Evolutionary conservation across 1,140 invertebrate genomes (phyloP).

Genomic region (Bicyclus anynana): DNA sequence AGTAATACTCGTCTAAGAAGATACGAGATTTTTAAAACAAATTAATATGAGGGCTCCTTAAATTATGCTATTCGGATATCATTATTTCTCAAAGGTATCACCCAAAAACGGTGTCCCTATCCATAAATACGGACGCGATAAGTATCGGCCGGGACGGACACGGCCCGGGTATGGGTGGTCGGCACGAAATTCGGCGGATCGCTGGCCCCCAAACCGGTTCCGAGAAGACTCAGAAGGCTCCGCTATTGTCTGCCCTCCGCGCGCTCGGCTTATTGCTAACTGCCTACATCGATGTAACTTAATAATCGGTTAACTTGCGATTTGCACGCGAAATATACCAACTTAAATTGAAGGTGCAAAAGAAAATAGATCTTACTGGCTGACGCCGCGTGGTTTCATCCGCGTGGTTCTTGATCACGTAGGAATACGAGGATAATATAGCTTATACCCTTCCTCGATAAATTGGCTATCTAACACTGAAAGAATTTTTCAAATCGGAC

Average conservation of each 20-base stretch:
- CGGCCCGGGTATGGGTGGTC: constrained; percentile 56
- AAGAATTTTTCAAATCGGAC: too few relatives aligned
- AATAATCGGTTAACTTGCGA: constrained; percentile 11
- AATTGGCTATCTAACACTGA: too few relatives aligned
- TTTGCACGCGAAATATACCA: constrained; percentile 2
- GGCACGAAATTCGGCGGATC: constrained; percentile 66
- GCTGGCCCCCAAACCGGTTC: constrained; percentile 62
- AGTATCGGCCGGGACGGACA: constrained; percentile 46
- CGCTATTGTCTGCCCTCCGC: constrained; percentile 60
- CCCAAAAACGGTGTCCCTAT: constrained; percentile 50
- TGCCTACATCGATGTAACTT: constrained; percentile 19
- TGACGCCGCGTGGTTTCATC: too few relatives aligned
- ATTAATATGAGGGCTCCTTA: too few relatives aligned
- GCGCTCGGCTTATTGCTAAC: constrained; percentile 52
- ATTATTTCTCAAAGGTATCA: constrained; percentile 8
- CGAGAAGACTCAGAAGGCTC: constrained; percentile 39
- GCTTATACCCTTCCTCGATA: too few relatives aligned
- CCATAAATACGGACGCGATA: constrained; percentile 64
- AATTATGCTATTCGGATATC: not conserved
- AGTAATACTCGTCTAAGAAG: too few relatives aligned
- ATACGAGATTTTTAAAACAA: too few relatives aligned
- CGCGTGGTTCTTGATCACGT: too few relatives aligned
- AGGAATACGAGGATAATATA: too few relatives aligned
- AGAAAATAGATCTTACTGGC: too few relatives aligned
- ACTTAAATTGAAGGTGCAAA: too few relatives aligned